Conservation (phyloP, 2,113 vertebrate species). For the Macrotus californicus region DNA sequence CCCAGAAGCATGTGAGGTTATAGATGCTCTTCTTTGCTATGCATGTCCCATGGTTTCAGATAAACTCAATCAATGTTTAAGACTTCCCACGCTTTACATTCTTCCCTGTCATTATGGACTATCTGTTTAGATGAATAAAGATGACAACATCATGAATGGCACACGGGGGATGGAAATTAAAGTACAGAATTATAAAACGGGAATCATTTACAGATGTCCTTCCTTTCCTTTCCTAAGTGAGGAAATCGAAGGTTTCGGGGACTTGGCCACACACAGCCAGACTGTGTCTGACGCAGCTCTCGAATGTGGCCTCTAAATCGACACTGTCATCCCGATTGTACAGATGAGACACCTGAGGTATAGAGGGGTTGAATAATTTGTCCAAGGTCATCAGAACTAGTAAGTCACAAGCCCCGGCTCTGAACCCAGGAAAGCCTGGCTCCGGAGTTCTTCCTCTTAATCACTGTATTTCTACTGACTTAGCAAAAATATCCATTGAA, state of each 20-base stretch:
- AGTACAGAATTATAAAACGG: not conserved
- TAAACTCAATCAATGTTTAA: slow-evolving; percentile 48
- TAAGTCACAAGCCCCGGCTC: not conserved
- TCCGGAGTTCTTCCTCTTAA: not conserved
- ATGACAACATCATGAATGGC: slow-evolving; percentile 47
- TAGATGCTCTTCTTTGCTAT: not conserved
- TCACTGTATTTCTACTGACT: not conserved
- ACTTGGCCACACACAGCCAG: not conserved
- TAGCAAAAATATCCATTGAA: not conserved
- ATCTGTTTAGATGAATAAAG: slow-evolving; percentile 7
- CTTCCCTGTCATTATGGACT: slow-evolving; percentile 38
- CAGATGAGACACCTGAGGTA: not conserved
- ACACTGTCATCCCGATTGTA: not conserved
- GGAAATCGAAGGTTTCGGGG: not conserved
- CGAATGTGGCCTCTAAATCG: not conserved
- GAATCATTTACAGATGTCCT: not conserved
- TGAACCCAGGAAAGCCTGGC: not conserved
- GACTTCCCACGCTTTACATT: slow-evolving; percentile 47
- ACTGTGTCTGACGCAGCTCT: not conserved
- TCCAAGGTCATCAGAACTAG: not conserved
- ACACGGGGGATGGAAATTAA: slow-evolving; percentile 33
- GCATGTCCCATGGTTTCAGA: not conserved
- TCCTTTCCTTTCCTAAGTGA: not conserved
- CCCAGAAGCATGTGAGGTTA: not conserved
- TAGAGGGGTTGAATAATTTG: not conserved